A percentile compares a stretch with the other conserved stretches of the same genome.
phyloP scores from a whole-genome alignment of 1,140 invertebrate species.

The Neomicropteryx cornuta region DNA sequence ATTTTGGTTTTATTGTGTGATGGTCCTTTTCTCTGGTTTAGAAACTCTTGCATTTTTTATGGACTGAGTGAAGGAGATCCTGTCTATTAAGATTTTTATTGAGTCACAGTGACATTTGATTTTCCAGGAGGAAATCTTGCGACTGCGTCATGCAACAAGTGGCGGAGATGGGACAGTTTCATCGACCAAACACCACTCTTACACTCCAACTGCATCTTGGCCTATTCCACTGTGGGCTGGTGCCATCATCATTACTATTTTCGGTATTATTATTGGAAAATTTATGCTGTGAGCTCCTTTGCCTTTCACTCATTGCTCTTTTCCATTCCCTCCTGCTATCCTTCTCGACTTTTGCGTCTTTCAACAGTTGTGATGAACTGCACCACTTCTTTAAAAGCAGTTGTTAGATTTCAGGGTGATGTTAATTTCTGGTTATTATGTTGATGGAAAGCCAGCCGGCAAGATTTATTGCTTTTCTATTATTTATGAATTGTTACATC shows the following conservation, averaged over 20 bases:
- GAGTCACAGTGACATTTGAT: background rate
- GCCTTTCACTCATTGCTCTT: constrained; percentile 24
- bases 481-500: no score
- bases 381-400: no score
- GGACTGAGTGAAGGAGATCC: no score
- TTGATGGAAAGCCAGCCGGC: no score
- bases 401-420: no score
- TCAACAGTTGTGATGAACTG: no score
- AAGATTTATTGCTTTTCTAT: no score
- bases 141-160: constrained; percentile 31
- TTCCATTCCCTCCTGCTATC: constrained; percentile 24
- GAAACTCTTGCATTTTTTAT: no score
- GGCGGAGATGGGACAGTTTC: constrained; percentile 22
- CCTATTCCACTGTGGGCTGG: constrained; percentile 39
- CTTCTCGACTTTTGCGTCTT: no score
- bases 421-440: no score
- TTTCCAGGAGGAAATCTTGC: constrained; percentile 42
- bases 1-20: no score
- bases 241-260: constrained; percentile 39
- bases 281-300: constrained; percentile 43
- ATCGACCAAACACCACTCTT: constrained; percentile 26
- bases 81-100: background rate
- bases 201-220: constrained; percentile 27
- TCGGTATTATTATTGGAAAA: constrained; percentile 46
- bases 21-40: no score